Base-by-base conservation (phyloP, 2,888 invertebrate genomes). In the Archaeoteleia sp. region DNA sequence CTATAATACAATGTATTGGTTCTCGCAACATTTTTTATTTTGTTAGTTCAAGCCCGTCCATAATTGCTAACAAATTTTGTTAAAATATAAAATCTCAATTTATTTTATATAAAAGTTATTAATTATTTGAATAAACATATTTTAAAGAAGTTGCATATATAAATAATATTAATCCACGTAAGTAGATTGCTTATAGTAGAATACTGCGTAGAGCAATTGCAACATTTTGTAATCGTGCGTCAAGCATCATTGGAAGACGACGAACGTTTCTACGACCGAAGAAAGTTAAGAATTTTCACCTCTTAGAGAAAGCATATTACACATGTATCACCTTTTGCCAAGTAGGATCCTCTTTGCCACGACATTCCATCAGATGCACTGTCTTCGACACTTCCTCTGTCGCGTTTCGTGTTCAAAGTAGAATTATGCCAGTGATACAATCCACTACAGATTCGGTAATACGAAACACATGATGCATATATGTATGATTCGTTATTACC, bases 221-320 rank as follows among this genome's bases (percentile, higher is more conserved):
- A 48, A 60, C 63, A 68, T 63, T 54, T 62, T 68, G 60, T 68
- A 63, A 68, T 67, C 65, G 46, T 54, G 14, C 57, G 57, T 54
- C 45, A 55, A 51, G 55, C 55, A 54, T 60, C 60, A 55, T 70
- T 35, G 53, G 25, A 30, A 58, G 55, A 57, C 37, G 54, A 67
- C 54, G 51, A 67, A 71, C 65, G 54, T 71, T 67, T 67, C 67
- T 67, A 71, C 61, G 55, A 53, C 42, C 72, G 73, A 78, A 78
- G 78, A 78, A 78, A 78, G 78, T 77, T 74, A 67, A 73, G 75
- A 75, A 76, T 76, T 77, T 76, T 77, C 77, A 76, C 76, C 76
- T 78, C 76, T 72, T 69, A 74, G 78, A 78, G 78, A 78, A 78
- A 78, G 78, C 76, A 77, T 74, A 74, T 74, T 72, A 75, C 71